Base-by-base conservation (phyloP, 2,888 invertebrate species). In the Neocrepidodera transversa region DNA sequence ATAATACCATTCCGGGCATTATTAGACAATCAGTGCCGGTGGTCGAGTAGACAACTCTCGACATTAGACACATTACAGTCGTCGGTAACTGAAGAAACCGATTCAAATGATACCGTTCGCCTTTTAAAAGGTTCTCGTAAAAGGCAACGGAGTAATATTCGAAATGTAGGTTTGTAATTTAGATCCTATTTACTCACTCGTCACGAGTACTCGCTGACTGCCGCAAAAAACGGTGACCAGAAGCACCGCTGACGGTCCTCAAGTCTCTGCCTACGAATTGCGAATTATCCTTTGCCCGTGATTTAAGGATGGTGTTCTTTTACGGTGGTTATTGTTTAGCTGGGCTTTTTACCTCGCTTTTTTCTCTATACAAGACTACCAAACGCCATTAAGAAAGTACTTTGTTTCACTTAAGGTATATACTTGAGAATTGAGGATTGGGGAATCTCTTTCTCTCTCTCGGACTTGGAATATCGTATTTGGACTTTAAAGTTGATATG, bases 21-120 rank as follows among this genome's bases (percentile, higher is more conserved):
- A 74, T 73, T 74, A 73, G 73, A 74, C 71, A 76, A 74, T 76
- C 76, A 73, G 75, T 74, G 74, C 74, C 63, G 76, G 75, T 75
- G 75, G 76, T 76, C 75, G 73, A 60, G 56, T 42, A 56, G 63
- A 60, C 61, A 61, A 38, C 53, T 55, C 60, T 59, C 57, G 64
- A 67, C 67, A 60, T 67, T 68, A 63, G 64, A 67, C 60, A 54
- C 62, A 64, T 64, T 65, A 65, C 52, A 28, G 65, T 58, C 59
- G 61, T 57, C 62, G 61, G 62, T 60, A 54, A 58, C 38, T 57
- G 49, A 60, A 64, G 60, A 59, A 63, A 69, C 69, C 71, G 70
- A 71, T 70, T 71, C 68, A 70, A 71, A 70, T 71, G 68, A 67
- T 69, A 69, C 65, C 62, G 69, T 71, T 72, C 68, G 40, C 59